Conservation (phyloP, 2,888 invertebrate genomes). For the Drosophila hamatofila region DNA sequence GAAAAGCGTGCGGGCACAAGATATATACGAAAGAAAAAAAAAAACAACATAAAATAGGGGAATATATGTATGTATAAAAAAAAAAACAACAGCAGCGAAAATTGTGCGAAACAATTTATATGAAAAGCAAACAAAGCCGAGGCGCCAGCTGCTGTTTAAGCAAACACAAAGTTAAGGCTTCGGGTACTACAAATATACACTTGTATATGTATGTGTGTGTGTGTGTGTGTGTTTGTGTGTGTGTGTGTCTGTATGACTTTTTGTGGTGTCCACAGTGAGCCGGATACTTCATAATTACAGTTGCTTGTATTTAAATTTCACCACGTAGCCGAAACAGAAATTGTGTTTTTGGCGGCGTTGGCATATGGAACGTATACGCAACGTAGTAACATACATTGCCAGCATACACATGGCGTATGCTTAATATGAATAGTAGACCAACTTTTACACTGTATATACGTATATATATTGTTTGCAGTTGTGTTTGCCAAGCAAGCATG, state of each 20-base stretch:
- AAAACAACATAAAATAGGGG: conserved; percentile 9
- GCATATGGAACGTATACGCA: conserved; percentile 47
- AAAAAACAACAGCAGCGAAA: conserved; percentile 38
- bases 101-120: conserved; percentile 66
- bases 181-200: conserved; percentile 10
- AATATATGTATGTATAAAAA: conserved; percentile 9
- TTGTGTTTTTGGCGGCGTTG: conserved; percentile 46
- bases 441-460: conserved; percentile 26
- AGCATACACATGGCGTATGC: conserved; percentile 46
- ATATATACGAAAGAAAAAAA: conserved; percentile 49
- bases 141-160: conserved; percentile 71
- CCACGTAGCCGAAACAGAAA: conserved; percentile 24
- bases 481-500: conserved; percentile 5
- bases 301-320: conserved; percentile 71
- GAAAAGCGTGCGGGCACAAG: conserved; percentile 61
- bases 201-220: neutral
- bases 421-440: conserved; percentile 63
- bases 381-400: conserved; percentile 17
- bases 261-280: conserved; percentile 55
- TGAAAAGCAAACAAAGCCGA: conserved; percentile 63
- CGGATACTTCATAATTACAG: conserved; percentile 73
- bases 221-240: neutral
- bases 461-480: neutral
- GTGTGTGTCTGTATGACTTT: conserved; percentile 55
- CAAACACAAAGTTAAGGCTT: conserved; percentile 71